These are phyloP conservation scores for Osmerus mordax DNA, from an alignment of 2,113 vertebrate species.

Conservation along the genomic window DNA sequence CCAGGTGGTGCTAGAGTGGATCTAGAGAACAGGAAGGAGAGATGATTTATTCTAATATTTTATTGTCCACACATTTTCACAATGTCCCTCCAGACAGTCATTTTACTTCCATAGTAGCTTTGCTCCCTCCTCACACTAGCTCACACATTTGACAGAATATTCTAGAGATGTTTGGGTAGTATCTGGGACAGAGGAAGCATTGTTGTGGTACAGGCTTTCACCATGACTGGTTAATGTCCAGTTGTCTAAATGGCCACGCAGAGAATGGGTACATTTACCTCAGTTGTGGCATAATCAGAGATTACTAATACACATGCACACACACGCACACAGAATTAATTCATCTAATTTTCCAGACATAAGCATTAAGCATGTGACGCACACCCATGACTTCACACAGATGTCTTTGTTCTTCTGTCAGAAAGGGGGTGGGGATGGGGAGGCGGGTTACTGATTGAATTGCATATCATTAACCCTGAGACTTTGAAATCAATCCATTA, in stretches of 20 bases:
- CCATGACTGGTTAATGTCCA: slow-evolving; percentile 9
- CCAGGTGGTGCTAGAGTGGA: too few species aligned
- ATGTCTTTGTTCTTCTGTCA: neutral
- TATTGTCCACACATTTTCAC: neutral
- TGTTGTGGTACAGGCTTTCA: slow-evolving; percentile 24
- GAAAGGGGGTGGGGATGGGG: too few species aligned
- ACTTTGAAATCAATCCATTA: slow-evolving; percentile 28
- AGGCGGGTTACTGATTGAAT: slow-evolving; percentile 12
- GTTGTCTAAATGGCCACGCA: slow-evolving; percentile 10
- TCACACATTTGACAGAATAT: slow-evolving; percentile 33
- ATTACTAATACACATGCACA: neutral
- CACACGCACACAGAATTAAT: neutral
- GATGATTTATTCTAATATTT: too few species aligned
- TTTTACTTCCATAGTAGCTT: neutral
- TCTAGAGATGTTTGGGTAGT: slow-evolving; percentile 35
- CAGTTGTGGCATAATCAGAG: slow-evolving; percentile 26
- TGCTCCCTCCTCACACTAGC: slow-evolving; percentile 26
- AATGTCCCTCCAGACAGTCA: neutral
- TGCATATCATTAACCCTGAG: slow-evolving; percentile 21
- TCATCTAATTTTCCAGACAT: too few species aligned
- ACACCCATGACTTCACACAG: neutral
- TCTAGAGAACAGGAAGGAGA: too few species aligned
- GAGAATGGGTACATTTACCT: slow-evolving; percentile 50
- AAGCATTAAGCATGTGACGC: neutral
- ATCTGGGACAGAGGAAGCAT: slow-evolving; percentile 44